Evolutionary conservation across 2,797 vertebrate genomes (phyloP).

Genomic region (Margarornis squamiger): DNA sequence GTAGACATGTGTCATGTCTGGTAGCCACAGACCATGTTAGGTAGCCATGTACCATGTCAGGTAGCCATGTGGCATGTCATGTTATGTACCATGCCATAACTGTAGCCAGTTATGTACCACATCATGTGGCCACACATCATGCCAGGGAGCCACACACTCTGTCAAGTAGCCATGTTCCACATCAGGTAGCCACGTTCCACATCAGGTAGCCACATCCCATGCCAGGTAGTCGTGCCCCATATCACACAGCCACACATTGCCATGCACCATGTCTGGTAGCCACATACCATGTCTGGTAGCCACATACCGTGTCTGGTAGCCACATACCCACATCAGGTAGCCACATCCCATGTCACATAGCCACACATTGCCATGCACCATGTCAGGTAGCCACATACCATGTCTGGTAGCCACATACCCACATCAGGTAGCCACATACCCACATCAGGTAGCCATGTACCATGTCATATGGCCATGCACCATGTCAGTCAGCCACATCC

Average conservation of each 20-base stretch:
- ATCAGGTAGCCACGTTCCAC: too few species aligned
- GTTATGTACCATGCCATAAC: not conserved
- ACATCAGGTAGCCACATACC: not conserved
- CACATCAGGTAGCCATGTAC: rapidly evolving
- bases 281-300: not conserved
- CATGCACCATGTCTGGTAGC: too few species aligned
- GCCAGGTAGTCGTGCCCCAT: too few species aligned
- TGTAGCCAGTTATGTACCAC: too few species aligned
- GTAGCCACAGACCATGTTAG: rapidly evolving
- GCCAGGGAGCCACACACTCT: too few species aligned
- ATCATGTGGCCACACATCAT: rapidly evolving
- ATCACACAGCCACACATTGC: too few species aligned
- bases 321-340: not conserved
- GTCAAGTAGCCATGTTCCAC: too few species aligned
- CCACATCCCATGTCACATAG: rapidly evolving
- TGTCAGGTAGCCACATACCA: not conserved
- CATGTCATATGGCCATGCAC: rapidly evolving
- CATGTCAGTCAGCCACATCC: rapidly evolving
- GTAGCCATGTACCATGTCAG: rapidly evolving
- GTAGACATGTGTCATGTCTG: rapidly evolving
- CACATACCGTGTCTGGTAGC: rapidly evolving
- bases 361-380: not conserved
- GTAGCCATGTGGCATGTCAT: rapidly evolving
- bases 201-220: too few species aligned
- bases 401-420: too few species aligned